Conservation (phyloP, 2,888 invertebrate genomes). For the Psylliodes chrysocephalus region DNA sequence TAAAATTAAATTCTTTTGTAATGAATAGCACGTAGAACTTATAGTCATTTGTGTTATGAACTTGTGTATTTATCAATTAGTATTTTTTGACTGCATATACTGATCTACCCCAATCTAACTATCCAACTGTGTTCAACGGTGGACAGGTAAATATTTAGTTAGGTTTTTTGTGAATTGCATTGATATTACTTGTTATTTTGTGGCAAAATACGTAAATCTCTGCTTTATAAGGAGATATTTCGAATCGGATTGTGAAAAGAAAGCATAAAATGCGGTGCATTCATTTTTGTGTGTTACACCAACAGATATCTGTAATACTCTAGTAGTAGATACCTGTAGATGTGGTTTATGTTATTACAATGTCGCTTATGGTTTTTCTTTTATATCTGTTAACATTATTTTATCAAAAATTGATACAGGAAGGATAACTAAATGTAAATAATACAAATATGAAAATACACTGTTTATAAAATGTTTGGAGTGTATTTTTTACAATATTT, state of each 20-base stretch:
- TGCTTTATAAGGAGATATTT: background rate
- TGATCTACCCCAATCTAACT: constrained; percentile 41
- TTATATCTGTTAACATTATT: too few species aligned
- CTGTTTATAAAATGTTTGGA: background rate
- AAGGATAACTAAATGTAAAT: too few species aligned
- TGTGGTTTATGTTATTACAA: constrained; percentile 6
- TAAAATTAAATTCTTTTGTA: background rate
- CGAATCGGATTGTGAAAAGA: background rate
- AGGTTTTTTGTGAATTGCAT: background rate
- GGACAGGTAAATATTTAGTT: constrained; percentile 34
- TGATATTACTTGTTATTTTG: background rate
- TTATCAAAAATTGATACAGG: too few species aligned
- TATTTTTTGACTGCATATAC: constrained; percentile 35
- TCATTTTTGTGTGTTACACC: background rate
- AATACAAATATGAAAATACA: background rate
- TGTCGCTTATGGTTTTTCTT: background rate
- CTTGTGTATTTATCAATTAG: constrained; percentile 14
- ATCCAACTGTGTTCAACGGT: constrained; percentile 13
- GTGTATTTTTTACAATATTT: too few species aligned
- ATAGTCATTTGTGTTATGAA: constrained; percentile 22
- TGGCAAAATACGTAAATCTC: background rate
- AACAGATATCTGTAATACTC: constrained; percentile 6
- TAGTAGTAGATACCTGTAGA: constrained; percentile 22
- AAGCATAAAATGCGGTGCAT: background rate
- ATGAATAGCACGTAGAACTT: constrained; percentile 1